Evolutionary conservation across 53 echinoderm and acorn worm genomes (phyloP).

Genomic region (Echinometra lucunter): DNA sequence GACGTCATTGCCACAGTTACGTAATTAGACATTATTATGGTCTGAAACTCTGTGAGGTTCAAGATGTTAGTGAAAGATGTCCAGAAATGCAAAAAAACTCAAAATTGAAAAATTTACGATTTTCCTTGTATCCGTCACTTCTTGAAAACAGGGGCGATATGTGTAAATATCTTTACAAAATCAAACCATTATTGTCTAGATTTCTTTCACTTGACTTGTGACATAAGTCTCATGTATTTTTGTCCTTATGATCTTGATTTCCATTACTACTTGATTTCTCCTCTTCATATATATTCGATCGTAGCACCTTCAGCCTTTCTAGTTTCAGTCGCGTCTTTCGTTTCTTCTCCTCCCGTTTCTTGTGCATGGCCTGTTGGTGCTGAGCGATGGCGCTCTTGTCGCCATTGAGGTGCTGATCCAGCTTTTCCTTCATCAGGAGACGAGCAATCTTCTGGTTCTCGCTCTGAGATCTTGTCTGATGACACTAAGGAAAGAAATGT

Average conservation of each 20-base stretch:
- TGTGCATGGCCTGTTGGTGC: slow-evolving; percentile 74
- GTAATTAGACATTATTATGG: too few species aligned
- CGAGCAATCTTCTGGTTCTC: slow-evolving; percentile 97
- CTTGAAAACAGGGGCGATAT: too few species aligned
- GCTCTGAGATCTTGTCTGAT: slow-evolving; percentile 92
- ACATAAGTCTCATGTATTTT: background rate
- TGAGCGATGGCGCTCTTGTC: slow-evolving; percentile 83
- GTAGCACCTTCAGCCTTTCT: slow-evolving; percentile 85
- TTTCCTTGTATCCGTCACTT: too few species aligned
- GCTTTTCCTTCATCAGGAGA: slow-evolving; percentile 81
- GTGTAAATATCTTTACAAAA: background rate
- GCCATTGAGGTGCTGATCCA: slow-evolving; percentile 86
- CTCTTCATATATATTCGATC: slow-evolving; percentile 58
- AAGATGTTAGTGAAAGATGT: too few species aligned
- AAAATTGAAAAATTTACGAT: too few species aligned
- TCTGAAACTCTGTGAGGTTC: too few species aligned
- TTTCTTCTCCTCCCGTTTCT: slow-evolving; percentile 86
- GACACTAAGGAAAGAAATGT: slow-evolving; percentile 74
- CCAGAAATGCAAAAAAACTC: too few species aligned
- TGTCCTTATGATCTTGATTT: background rate
- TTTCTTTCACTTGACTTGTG: background rate
- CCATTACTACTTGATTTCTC: background rate
- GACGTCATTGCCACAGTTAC: too few species aligned
- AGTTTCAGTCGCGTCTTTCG: slow-evolving; percentile 85
- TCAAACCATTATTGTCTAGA: background rate